phyloP scores from a whole-genome alignment of 2,797 vertebrate species.

The Sphenopsis melanotis region DNA sequence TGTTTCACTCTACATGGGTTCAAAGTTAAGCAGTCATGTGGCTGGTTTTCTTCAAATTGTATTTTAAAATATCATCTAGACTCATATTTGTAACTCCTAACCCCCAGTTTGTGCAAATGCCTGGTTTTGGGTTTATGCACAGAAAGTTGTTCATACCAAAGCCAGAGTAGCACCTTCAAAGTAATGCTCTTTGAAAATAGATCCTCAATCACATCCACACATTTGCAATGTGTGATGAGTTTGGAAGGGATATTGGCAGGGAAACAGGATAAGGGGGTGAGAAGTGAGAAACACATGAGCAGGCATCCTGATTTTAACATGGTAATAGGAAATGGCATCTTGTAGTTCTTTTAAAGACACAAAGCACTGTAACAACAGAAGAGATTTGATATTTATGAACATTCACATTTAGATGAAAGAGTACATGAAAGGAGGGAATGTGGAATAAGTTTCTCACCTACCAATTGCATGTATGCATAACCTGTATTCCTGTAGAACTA shows the following conservation, averaged over 20 bases:
- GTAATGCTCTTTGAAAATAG: neutral
- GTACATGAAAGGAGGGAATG: neutral
- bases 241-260: neutral
- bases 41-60: neutral
- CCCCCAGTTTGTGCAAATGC: neutral
- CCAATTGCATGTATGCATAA: neutral
- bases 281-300: neutral
- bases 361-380: neutral
- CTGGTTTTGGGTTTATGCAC: neutral
- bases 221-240: neutral
- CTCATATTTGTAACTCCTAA: neutral
- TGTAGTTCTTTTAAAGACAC: neutral
- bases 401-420: neutral
- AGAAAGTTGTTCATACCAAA: neutral
- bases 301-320: neutral
- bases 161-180: neutral
- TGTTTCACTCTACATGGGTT: neutral
- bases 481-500: neutral
- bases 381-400: neutral
- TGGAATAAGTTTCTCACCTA: neutral
- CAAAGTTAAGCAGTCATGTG: neutral
- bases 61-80: neutral
- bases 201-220: neutral
- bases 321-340: neutral
- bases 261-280: neutral